Evolutionary conservation across 2,888 invertebrate genomes (phyloP), one percentile per base, ranked within the genome.

Genomic region (Branchipolynoe longqiensis): DNA sequence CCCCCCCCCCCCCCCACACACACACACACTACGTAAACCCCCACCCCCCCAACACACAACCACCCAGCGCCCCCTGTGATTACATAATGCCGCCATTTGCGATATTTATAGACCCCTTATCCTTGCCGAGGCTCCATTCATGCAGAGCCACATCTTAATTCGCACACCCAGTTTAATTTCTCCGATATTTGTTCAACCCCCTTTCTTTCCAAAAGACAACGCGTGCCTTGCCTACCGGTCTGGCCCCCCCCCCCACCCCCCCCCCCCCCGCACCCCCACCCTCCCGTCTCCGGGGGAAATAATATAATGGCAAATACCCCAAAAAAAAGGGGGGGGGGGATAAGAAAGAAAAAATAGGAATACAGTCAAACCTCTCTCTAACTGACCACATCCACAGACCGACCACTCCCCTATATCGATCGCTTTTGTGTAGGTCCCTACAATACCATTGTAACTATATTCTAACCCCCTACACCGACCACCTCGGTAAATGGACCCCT

Each of bases 141-240:
- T 48, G 78, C 78, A 78, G 25, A 48, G 48, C 38, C 48, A 78
- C 78, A 78, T 78, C 54, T 78, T 78, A 78, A 78, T 78, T 78
- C 78, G 28, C 54, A n/a, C 48, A n/a, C 28, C 41, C 41, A 78
- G 54, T 78, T 78, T 78, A 78, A 78, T 78, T 78, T 48, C 78
- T 48, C 41, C 14, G 22, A 28, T 78, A 78, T 78, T 78, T 48
- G 78, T 33, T 12, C 48, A 0, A 1, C 25, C n/a, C n/a, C 25
- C 48, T 78, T 78, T 69, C 69, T 69, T 69, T 69, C 69, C 69
- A 36, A n/a, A 78, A 78, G 78, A 78, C 54, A 33, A 28, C 41
- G 41, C 78, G 48, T 78, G 78, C 78, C 54, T 78, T 54, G 31
- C 22, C 28, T 28, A 41, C 41, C 38, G 73, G 48, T 48, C 78